Evolutionary conservation across 2,888 invertebrate genomes (phyloP).

Genomic region (Branchinecta sandiegonensis): DNA sequence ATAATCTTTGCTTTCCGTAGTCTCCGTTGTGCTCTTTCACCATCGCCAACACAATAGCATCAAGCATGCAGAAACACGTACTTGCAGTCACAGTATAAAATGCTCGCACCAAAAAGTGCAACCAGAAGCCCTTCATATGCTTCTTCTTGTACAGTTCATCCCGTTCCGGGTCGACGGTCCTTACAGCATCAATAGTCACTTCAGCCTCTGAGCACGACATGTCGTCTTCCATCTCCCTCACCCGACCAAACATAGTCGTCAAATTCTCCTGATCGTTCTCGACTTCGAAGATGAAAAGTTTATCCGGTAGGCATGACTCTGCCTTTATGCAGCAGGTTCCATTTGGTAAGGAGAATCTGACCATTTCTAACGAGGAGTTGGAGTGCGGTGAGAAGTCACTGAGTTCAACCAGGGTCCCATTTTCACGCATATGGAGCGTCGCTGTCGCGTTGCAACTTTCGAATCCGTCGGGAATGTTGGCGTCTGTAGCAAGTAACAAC

Average conservation of each 20-base stretch:
- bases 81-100: slow-evolving; percentile 64
- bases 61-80: slow-evolving; percentile 74
- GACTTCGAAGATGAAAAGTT: background rate
- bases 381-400: background rate
- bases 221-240: background rate
- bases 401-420: background rate
- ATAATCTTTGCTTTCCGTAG: slow-evolving; percentile 61
- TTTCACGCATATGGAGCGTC: background rate
- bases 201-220: background rate
- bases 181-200: background rate
- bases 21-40: slow-evolving; percentile 62
- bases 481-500: slow-evolving; percentile 42
- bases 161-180: background rate
- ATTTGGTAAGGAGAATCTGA: background rate
- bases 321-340: background rate
- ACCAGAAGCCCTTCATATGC: slow-evolving; percentile 61
- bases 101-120: slow-evolving; percentile 62
- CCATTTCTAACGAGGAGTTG: background rate
- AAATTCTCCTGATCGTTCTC: background rate
- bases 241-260: background rate
- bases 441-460: background rate
- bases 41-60: slow-evolving; percentile 70
- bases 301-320: background rate
- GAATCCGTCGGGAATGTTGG: slow-evolving; percentile 5
- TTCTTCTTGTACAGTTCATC: slow-evolving; percentile 53